phyloP scores from a whole-genome alignment of 2,888 invertebrate genomes.

The Troilus luridus region DNA sequence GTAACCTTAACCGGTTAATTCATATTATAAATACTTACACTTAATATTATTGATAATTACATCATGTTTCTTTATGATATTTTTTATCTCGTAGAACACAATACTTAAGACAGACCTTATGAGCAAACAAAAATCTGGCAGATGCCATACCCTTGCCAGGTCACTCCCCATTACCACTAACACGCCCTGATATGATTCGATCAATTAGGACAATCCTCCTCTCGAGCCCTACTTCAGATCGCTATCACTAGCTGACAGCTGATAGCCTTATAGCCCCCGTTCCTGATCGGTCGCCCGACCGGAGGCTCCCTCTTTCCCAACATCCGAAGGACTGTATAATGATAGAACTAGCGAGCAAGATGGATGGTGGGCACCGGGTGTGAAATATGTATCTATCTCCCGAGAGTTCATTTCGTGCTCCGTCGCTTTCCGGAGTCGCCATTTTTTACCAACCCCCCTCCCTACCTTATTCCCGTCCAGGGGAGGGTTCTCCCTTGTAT shows the following conservation, averaged over 20 bases:
- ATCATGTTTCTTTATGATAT: too few relatives aligned
- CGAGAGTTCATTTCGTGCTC: slow-evolving; percentile 58
- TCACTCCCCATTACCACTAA: not conserved
- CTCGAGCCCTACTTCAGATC: not conserved
- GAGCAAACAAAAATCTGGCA: not conserved
- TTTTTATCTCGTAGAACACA: too few relatives aligned
- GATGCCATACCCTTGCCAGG: not conserved
- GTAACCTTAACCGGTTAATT: too few relatives aligned
- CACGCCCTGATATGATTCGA: not conserved
- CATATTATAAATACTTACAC: too few relatives aligned
- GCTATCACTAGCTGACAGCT: not conserved
- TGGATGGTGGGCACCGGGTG: slow-evolving; percentile 54
- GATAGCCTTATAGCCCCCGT: not conserved
- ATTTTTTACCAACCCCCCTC: slow-evolving; percentile 38
- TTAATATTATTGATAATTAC: too few relatives aligned
- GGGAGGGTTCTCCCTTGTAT: not conserved
- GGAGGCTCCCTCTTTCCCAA: not conserved
- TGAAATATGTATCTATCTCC: slow-evolving; percentile 59
- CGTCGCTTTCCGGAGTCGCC: slow-evolving; percentile 35
- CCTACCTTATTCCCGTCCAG: slow-evolving; percentile 10
- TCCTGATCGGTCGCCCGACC: not conserved
- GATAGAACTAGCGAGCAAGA: not conserved
- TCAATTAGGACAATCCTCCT: not conserved
- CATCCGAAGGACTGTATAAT: not conserved
- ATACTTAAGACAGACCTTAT: not conserved